These are phyloP conservation scores for Phanerotoma sp. DNA, from an alignment of 2,888 invertebrate species.

Conservation along the genomic window DNA sequence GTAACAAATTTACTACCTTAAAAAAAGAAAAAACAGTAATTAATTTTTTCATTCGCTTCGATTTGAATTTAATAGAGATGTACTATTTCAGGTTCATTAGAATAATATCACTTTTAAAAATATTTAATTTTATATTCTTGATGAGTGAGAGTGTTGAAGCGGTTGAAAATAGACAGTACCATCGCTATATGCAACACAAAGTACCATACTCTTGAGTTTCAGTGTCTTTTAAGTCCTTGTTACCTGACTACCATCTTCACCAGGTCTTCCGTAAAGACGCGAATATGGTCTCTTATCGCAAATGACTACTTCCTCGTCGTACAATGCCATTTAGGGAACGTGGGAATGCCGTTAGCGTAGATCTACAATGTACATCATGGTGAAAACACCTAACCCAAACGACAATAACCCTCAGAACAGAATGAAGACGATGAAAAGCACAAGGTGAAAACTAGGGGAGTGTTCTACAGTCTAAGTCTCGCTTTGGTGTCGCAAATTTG, in stretches of 20 bases:
- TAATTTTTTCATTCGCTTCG: too few relatives aligned
- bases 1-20: too few relatives aligned
- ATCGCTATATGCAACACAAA: too few relatives aligned
- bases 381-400: constrained; percentile 42
- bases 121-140: too few relatives aligned
- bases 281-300: constrained; percentile 52
- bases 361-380: constrained; percentile 28
- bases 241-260: too few relatives aligned
- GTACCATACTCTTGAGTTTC: neutral
- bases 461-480: neutral
- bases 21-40: too few relatives aligned
- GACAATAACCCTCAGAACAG: constrained; percentile 30
- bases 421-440: constrained; percentile 1
- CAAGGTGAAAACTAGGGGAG: neutral
- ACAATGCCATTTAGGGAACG: constrained; percentile 50
- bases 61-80: too few relatives aligned
- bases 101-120: too few relatives aligned
- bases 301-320: constrained; percentile 54
- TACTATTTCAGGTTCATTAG: too few relatives aligned
- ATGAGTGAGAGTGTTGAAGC: too few relatives aligned
- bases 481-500: neutral
- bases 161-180: neutral
- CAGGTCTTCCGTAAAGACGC: constrained; percentile 35
- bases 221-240: too few relatives aligned
- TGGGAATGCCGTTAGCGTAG: constrained; percentile 3